These are phyloP conservation scores for Hipposideros armiger DNA, from an alignment of 2,113 vertebrate species.

Conservation along the genomic window DNA sequence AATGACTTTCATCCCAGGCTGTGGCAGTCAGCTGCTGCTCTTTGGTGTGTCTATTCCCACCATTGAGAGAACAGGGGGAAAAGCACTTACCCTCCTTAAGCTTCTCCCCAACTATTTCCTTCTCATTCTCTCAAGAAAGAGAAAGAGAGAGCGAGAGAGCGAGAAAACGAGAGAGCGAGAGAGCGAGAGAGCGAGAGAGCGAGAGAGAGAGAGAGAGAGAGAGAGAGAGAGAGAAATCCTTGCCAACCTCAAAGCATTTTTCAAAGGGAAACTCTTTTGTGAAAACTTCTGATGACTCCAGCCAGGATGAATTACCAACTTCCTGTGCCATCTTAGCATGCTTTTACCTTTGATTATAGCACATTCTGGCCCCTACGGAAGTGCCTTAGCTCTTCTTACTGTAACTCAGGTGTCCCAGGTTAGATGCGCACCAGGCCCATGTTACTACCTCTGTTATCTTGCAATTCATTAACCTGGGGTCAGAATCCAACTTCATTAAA, in stretches of 20 bases:
- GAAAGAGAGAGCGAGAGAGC: no score
- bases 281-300: background rate
- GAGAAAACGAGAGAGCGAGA: no score
- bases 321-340: background rate
- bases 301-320: background rate
- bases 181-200: no score
- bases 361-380: background rate
- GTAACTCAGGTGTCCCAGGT: background rate
- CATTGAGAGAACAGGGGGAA: background rate
- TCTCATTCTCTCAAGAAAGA: background rate
- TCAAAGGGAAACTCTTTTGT: background rate
- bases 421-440: rapidly evolving
- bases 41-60: background rate
- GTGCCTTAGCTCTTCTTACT: background rate
- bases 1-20: background rate
- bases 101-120: background rate
- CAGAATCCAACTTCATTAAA: background rate
- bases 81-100: background rate
- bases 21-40: background rate
- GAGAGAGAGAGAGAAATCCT: background rate
- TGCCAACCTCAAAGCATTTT: background rate
- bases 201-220: background rate
- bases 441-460: background rate
- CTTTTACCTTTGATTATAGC: background rate
- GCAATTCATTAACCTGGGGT: background rate